Percentiles rank a stretch among this genome's conserved stretches.
phyloP scores from a whole-genome alignment of 2,113 vertebrate genomes.

The Rhea pennata region DNA sequence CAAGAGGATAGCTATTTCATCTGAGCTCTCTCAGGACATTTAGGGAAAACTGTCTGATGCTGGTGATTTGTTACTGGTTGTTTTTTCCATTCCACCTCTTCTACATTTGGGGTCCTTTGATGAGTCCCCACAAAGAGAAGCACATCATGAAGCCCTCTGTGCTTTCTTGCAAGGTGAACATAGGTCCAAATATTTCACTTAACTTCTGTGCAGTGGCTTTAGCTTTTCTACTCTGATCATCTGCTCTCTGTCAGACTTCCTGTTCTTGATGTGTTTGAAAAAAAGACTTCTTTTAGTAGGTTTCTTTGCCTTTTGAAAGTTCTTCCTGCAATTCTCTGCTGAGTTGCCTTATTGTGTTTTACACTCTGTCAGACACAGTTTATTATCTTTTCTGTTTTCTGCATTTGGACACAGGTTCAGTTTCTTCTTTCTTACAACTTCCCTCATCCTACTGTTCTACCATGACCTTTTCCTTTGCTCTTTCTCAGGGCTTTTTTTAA shows the following conservation, averaged over 20 bases:
- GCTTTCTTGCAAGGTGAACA: background rate
- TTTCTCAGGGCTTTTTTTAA: conserved; percentile 10
- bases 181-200: background rate
- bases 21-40: background rate
- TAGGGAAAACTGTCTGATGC: rapidly evolving
- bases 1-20: background rate
- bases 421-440: background rate
- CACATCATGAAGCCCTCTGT: background rate
- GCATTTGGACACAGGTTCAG: background rate
- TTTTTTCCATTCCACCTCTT: background rate
- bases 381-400: background rate
- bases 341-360: background rate
- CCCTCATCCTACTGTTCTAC: background rate
- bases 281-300: background rate
- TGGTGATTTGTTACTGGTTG: background rate
- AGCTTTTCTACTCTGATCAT: background rate
- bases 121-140: background rate
- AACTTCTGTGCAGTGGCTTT: background rate
- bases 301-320: background rate
- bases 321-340: background rate
- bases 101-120: background rate
- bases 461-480: conserved; percentile 35
- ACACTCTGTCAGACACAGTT: background rate
- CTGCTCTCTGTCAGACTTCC: background rate
- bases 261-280: background rate